Conservation (phyloP, 2,797 vertebrate genomes). For the Cirrhinus molitorella region DNA sequence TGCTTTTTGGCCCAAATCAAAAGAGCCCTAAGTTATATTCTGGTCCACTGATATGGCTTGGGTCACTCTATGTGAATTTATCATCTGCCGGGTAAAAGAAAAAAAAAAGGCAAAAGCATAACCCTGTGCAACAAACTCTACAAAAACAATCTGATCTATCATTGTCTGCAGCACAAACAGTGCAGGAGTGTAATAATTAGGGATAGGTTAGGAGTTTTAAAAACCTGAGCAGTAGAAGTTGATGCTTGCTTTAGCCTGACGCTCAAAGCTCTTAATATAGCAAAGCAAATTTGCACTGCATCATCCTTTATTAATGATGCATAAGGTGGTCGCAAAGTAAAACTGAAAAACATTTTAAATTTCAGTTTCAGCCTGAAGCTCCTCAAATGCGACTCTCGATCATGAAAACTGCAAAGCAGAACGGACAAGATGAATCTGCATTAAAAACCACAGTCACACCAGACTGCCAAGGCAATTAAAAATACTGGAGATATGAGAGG, state of each 20-base stretch:
- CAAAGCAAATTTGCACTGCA: conserved; percentile 29
- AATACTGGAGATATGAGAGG: neutral
- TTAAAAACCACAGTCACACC: conserved; percentile 17
- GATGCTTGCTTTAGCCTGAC: neutral
- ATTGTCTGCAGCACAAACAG: neutral
- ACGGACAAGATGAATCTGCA: neutral
- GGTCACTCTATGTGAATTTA: neutral
- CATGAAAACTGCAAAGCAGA: conserved; percentile 5
- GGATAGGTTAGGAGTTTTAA: conserved; percentile 3
- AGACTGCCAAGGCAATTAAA: conserved; percentile 17
- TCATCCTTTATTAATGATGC: conserved; percentile 45
- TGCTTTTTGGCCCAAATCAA: neutral
- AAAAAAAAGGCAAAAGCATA: neutral
- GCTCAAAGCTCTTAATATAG: conserved; percentile 4
- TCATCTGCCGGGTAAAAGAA: neutral
- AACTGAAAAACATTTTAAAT: conserved; percentile 24
- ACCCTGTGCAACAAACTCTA: neutral
- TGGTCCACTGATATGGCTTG: neutral
- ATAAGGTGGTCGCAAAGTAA: conserved; percentile 26
- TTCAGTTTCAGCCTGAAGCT: neutral
- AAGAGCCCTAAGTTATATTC: neutral
- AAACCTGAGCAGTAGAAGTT: neutral
- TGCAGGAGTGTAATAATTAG: neutral
- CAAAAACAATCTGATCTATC: neutral
- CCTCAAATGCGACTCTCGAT: neutral